A percentile compares a stretch with the other conserved stretches of the same genome.
phyloP scores from a whole-genome alignment of 2,113 vertebrate species.

The Thamnophis sirtalis region DNA sequence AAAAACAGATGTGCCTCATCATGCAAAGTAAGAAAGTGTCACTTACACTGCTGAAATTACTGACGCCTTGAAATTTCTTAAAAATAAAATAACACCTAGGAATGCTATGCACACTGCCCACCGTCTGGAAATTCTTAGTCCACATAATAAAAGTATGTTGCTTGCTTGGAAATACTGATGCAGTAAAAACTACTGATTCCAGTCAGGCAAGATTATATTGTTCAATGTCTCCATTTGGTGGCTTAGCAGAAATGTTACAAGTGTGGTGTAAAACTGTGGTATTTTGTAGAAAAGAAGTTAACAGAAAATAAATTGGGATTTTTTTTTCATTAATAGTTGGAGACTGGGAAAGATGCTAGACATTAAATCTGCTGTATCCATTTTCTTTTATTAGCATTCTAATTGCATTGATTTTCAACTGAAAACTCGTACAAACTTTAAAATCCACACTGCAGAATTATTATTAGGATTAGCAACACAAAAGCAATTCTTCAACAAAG shows the following conservation, averaged over 20 bases:
- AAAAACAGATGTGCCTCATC: constrained; percentile 40
- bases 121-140: constrained; percentile 12
- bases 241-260: neutral
- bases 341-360: neutral
- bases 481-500: neutral
- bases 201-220: neutral
- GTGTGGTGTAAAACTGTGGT: neutral
- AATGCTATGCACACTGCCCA: neutral
- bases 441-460: neutral
- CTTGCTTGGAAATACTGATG: neutral
- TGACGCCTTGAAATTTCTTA: constrained; percentile 35
- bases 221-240: neutral
- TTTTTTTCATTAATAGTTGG: neutral
- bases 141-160: neutral
- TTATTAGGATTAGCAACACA: neutral
- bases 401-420: neutral
- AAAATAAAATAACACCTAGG: constrained; percentile 36
- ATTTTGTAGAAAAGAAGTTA: neutral
- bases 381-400: neutral
- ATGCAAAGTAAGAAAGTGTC: neutral
- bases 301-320: neutral
- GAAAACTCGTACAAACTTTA: neutral
- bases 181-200: neutral
- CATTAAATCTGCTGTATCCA: neutral
- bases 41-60: constrained; percentile 35